phyloP scores from a whole-genome alignment of 2,888 invertebrate genomes.

The Chalcis sispes region DNA sequence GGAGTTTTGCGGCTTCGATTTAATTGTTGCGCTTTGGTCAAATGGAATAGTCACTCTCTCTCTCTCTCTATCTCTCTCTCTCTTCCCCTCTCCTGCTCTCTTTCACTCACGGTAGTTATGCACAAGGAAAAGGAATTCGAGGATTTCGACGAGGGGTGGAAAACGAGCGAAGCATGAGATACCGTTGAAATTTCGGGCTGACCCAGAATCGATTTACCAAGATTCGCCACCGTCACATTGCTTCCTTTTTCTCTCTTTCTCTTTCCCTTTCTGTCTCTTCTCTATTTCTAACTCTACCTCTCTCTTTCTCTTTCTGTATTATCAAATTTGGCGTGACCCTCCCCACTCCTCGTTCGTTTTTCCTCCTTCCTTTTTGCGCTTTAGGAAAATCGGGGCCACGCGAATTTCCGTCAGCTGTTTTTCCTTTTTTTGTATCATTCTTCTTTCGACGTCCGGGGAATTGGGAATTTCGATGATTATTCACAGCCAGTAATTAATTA shows the following conservation, averaged over 20 bases:
- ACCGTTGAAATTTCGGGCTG: conserved; percentile 18
- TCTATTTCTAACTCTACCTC: background rate
- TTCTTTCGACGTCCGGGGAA: background rate
- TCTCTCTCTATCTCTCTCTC: too few relatives aligned
- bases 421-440: background rate
- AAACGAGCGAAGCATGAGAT: background rate
- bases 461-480: conserved; percentile 23
- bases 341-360: background rate
- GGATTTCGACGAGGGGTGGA: too few relatives aligned
- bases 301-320: conserved; percentile 2
- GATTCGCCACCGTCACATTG: background rate
- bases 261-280: background rate
- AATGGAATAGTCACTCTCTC: conserved; percentile 20
- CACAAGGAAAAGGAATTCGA: conserved; percentile 5
- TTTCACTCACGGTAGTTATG: too few relatives aligned
- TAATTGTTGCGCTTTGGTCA: conserved; percentile 44
- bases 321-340: background rate
- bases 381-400: conserved; percentile 7
- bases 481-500: conserved; percentile 40
- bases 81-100: too few relatives aligned
- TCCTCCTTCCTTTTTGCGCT: background rate
- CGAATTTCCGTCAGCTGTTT: background rate
- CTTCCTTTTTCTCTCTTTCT: conserved; percentile 4
- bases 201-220: conserved; percentile 36
- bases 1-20: conserved; percentile 14